These are phyloP conservation scores for Onthophagus taurus DNA, from an alignment of 1,140 invertebrate genomes.

Conservation along the genomic window DNA sequence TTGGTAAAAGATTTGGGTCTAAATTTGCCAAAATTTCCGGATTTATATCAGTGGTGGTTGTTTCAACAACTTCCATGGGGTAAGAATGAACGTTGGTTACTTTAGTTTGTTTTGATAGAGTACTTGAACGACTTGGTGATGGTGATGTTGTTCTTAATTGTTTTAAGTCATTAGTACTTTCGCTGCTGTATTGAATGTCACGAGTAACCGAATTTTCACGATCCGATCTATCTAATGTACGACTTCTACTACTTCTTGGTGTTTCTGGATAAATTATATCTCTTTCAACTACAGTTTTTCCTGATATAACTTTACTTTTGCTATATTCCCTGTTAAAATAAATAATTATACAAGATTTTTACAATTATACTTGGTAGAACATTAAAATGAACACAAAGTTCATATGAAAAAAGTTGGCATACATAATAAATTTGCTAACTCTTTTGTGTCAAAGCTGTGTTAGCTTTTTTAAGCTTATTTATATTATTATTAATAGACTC, in stretches of 20 bases:
- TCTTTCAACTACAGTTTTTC: constrained; percentile 18
- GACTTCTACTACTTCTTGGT: constrained; percentile 17
- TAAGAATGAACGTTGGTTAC: constrained; percentile 31
- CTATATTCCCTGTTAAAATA: constrained; percentile 8
- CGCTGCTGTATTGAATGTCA: constrained; percentile 28
- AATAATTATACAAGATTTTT: too few relatives aligned
- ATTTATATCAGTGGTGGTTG: constrained; percentile 33
- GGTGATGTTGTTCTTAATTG: constrained; percentile 24
- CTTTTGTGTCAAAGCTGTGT: too few relatives aligned
- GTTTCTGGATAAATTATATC: constrained; percentile 31
- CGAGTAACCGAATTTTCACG: constrained; percentile 22
- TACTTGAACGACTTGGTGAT: constrained; percentile 27
- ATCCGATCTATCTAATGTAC: constrained; percentile 25
- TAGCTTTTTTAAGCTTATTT: too few relatives aligned
- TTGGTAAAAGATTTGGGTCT: constrained; percentile 42
- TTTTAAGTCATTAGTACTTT: constrained; percentile 32
- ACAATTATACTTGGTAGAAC: too few relatives aligned
- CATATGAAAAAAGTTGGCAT: too few relatives aligned
- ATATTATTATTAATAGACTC: too few relatives aligned
- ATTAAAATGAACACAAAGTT: too few relatives aligned
- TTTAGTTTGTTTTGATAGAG: constrained; percentile 31
- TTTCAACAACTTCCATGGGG: constrained; percentile 32
- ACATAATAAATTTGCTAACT: too few relatives aligned
- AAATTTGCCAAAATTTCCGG: constrained; percentile 33
- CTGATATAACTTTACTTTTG: constrained; percentile 18